These are phyloP conservation scores for Callocephalon fimbriatum DNA, from an alignment of 2,113 vertebrate species.

Conservation along the genomic window DNA sequence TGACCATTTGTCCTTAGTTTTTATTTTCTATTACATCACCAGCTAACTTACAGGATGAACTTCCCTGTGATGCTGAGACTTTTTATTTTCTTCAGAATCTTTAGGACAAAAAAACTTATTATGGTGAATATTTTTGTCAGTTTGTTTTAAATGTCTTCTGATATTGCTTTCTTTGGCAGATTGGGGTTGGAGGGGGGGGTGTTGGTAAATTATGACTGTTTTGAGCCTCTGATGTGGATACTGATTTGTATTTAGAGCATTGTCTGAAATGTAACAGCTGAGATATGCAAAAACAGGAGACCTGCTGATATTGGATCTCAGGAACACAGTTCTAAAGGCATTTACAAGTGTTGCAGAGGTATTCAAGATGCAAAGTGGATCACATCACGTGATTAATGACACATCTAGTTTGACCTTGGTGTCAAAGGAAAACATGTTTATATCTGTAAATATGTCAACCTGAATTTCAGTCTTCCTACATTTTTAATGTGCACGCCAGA, in stretches of 20 bases:
- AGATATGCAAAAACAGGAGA: not conserved
- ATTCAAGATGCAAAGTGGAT: not conserved
- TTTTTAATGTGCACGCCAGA: not conserved
- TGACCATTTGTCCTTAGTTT: not conserved
- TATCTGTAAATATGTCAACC: not conserved
- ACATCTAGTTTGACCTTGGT: not conserved
- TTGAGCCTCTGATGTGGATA: not conserved
- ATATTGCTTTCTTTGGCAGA: not conserved
- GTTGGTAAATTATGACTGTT: not conserved
- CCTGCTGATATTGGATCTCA: not conserved
- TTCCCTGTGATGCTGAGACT: not conserved
- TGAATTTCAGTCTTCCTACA: not conserved
- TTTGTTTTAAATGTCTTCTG: not conserved
- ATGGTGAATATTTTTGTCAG: not conserved
- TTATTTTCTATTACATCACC: not conserved
- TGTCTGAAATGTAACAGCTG: not conserved
- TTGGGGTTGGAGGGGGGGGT: fast-evolving
- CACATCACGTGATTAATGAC: not conserved
- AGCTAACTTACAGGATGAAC: not conserved
- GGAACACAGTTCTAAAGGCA: not conserved
- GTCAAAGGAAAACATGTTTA: not conserved
- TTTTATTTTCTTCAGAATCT: not conserved
- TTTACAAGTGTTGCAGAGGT: not conserved
- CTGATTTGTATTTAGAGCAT: not conserved
- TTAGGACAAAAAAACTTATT: not conserved